A percentile compares a stretch with the other conserved stretches of the same genome.
Evolutionary conservation across 1,140 invertebrate species (phyloP).

Genomic region (Archivesica marissinica): DNA sequence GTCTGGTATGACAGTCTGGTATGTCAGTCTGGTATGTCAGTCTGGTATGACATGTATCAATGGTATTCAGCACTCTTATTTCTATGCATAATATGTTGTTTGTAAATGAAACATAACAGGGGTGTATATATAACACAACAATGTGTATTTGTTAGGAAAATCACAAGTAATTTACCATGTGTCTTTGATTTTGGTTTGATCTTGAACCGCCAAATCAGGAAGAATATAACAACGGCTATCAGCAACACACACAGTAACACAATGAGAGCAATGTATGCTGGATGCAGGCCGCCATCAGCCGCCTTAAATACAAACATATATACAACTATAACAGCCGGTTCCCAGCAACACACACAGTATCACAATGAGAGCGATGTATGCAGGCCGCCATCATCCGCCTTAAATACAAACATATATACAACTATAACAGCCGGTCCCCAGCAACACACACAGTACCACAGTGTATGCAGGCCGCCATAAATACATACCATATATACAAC

Average conservation of each 20-base stretch:
- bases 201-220: constrained; percentile 65
- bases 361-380: constrained; percentile 66
- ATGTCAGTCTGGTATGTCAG: not conserved
- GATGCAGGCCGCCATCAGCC: constrained; percentile 54
- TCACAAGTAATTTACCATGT: constrained; percentile 43
- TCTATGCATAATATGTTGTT: not conserved
- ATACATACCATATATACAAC: no score
- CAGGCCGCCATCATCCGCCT: no score
- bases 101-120: not conserved
- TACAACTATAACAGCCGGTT: no score
- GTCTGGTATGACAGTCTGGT: no score
- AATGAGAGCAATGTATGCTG: constrained; percentile 67
- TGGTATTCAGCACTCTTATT: not conserved
- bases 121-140: not conserved
- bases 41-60: not conserved
- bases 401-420: no score
- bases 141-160: not conserved
- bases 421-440: no score
- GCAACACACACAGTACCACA: constrained; percentile 57
- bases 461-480: constrained; percentile 64
- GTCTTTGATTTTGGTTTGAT: constrained; percentile 70
- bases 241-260: constrained; percentile 62
- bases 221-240: constrained; percentile 37
- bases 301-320: constrained; percentile 17
- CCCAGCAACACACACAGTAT: constrained; percentile 61